Percentiles rank a stretch among this genome's conserved stretches.
Evolutionary conservation across 2,888 invertebrate species (phyloP).

Genomic region (Diadromus collaris): DNA sequence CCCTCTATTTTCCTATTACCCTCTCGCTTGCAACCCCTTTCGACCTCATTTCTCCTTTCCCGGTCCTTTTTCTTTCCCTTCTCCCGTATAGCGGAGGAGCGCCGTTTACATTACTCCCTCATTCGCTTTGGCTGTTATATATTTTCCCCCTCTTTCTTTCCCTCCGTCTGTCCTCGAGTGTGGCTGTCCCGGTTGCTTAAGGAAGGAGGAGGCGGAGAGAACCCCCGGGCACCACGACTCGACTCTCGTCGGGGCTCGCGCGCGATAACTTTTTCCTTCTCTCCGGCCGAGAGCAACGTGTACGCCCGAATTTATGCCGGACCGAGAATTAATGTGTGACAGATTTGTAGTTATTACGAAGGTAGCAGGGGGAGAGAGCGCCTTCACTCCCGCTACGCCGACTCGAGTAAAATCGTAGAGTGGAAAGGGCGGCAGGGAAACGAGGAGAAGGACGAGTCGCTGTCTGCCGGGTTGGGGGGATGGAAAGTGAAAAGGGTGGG

Average conservation of each 20-base stretch:
- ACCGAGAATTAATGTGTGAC: conserved; percentile 80
- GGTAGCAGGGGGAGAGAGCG: conserved; percentile 61
- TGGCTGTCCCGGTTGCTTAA: conserved; percentile 27
- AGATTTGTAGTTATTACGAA: conserved; percentile 79
- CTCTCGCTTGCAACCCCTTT: conserved; percentile 10
- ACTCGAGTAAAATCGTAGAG: conserved; percentile 45
- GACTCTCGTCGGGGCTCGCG: conserved; percentile 60
- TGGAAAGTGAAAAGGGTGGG: conserved; percentile 63
- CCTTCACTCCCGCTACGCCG: conserved; percentile 27
- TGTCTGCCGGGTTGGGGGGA: conserved; percentile 51
- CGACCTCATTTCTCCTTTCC: conserved; percentile 9
- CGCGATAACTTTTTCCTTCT: conserved; percentile 77
- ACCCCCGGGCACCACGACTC: conserved; percentile 31
- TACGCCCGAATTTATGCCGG: conserved; percentile 78
- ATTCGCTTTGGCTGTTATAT: conserved; percentile 25
- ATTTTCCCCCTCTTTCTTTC: conserved; percentile 43
- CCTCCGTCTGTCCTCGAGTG: conserved; percentile 37
- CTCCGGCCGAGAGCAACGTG: conserved; percentile 63
- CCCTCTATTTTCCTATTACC: not conserved
- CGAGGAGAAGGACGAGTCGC: conserved; percentile 53
- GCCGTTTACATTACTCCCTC: conserved; percentile 24
- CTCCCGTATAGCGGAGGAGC: not conserved
- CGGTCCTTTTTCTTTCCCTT: conserved; percentile 10
- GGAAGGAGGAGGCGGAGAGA: conserved; percentile 33
- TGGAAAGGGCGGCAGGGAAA: conserved; percentile 54